Percentiles rank a stretch among this genome's conserved stretches.
These are phyloP conservation scores for Noctuana brunneofusca DNA, from an alignment of 2,888 invertebrate genomes.

Conservation along the genomic window DNA sequence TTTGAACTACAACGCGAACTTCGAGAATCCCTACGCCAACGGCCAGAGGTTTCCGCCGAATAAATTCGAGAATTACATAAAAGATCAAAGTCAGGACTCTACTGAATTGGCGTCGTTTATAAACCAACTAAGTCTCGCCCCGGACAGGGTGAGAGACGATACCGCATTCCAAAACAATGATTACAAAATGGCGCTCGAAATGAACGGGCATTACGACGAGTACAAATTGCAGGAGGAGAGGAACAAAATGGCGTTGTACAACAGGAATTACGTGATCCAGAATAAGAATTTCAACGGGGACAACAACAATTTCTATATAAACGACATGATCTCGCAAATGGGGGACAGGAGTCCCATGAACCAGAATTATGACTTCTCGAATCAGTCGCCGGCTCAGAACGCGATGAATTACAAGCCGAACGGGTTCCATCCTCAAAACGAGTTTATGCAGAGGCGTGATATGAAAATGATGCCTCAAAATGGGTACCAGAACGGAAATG, in stretches of 20 bases:
- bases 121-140: slow-evolving; percentile 62
- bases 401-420: slow-evolving; percentile 64
- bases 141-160: slow-evolving; percentile 59
- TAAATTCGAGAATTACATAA: slow-evolving; percentile 56
- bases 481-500: slow-evolving; percentile 51
- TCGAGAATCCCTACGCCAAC: slow-evolving; percentile 51
- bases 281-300: slow-evolving; percentile 62
- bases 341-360: slow-evolving; percentile 56
- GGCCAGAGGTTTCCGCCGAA: slow-evolving; percentile 57
- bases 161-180: slow-evolving; percentile 58
- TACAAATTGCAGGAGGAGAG: slow-evolving; percentile 62
- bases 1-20: slow-evolving; percentile 63
- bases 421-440: slow-evolving; percentile 65
- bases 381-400: slow-evolving; percentile 53
- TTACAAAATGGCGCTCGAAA: slow-evolving; percentile 64
- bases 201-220: slow-evolving; percentile 66
- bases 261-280: slow-evolving; percentile 61
- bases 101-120: slow-evolving; percentile 66
- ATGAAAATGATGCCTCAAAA: slow-evolving; percentile 62
- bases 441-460: slow-evolving; percentile 64
- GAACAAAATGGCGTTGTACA: slow-evolving; percentile 64
- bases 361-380: slow-evolving; percentile 63
- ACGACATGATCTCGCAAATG: slow-evolving; percentile 64
- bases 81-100: slow-evolving; percentile 64
- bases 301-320: slow-evolving; percentile 51